Conservation (phyloP, 2,797 vertebrate species). For the Lates japonicus region DNA sequence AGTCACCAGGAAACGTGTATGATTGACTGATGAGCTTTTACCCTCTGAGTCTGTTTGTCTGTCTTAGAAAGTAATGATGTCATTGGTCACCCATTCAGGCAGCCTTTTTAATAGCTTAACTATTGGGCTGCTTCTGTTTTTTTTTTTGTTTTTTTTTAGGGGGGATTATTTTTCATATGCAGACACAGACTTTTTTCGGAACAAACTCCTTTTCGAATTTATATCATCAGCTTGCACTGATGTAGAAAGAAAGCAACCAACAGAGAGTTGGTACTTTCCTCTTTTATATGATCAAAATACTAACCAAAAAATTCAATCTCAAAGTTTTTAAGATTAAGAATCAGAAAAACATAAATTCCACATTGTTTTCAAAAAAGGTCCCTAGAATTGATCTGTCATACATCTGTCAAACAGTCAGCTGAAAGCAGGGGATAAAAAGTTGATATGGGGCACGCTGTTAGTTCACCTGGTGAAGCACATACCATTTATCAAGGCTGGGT, state of each 20-base stretch:
- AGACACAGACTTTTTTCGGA: constrained; percentile 5
- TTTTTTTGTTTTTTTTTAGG: not conserved
- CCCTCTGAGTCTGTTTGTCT: constrained; percentile 50
- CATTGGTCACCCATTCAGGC: constrained; percentile 23
- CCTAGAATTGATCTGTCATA: too few species aligned
- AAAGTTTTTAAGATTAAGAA: too few species aligned
- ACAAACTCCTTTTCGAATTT: constrained; percentile 39
- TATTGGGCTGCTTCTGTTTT: constrained; percentile 25
- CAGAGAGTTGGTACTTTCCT: too few species aligned
- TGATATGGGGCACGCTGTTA: too few species aligned
- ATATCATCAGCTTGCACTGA: constrained; percentile 7
- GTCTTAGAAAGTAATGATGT: constrained; percentile 65
- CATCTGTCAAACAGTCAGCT: too few species aligned
- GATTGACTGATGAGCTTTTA: constrained; percentile 72
- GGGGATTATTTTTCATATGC: constrained; percentile 51
- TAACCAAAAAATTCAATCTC: too few species aligned
- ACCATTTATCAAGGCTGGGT: too few species aligned
- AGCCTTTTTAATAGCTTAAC: constrained; percentile 33
- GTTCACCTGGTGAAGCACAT: too few species aligned
- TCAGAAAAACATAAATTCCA: too few species aligned
- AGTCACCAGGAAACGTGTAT: constrained; percentile 66
- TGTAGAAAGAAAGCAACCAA: constrained; percentile 19
- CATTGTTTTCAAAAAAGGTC: too few species aligned
- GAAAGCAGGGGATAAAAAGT: not conserved
- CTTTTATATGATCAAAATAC: too few species aligned